Base-by-base conservation (phyloP, 2,888 invertebrate species). In the Pseudococcus longispinus region DNA sequence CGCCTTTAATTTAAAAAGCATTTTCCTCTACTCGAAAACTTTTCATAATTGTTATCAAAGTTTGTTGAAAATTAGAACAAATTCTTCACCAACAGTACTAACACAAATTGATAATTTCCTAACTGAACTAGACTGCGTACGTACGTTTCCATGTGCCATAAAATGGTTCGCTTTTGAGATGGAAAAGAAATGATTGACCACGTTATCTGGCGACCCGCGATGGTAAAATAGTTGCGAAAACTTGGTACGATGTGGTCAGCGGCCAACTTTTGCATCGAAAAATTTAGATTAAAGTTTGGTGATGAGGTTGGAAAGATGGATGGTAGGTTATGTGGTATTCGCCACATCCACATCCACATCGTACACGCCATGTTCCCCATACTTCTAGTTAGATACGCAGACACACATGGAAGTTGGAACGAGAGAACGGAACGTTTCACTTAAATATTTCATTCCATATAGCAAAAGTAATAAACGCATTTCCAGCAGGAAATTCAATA, bases 381-480 rank as follows among this genome's bases (percentile, higher is more conserved):
- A 5, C 37, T 37, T 37, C 37, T 9, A 37, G 8, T 37, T 37
- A 37, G n/a, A n/a, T n/a, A 65, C 18, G 6, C 70, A 23, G 23
- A 60, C 23, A 23, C 60, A 60, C 23, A 60, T 23, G 13, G 11
- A 55, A 55, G n/a, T n/a, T 4, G 55, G 51, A 51, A n/a, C 51
- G 51, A 4, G 1, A 46, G 3, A 5, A 4, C 9, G 70, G 18
- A 70, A 70, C 70, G 29, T 70, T 29, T 70, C 70, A 29, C 70
- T 29, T 70, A 29, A 70, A 70, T 70, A 70, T 70, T 70, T 70
- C 70, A 70, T 70, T 70, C 18, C 51, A 51, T 60, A 60, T 29
- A 70, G 5, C 13, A 29, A 65, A 60, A 70, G 70, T 70, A 70
- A 70, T 70, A 70, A 65, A 60, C 60, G 60, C 60, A 60, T 20